phyloP scores from a whole-genome alignment of 2,888 invertebrate genomes.

The Cephus nigrinus region DNA sequence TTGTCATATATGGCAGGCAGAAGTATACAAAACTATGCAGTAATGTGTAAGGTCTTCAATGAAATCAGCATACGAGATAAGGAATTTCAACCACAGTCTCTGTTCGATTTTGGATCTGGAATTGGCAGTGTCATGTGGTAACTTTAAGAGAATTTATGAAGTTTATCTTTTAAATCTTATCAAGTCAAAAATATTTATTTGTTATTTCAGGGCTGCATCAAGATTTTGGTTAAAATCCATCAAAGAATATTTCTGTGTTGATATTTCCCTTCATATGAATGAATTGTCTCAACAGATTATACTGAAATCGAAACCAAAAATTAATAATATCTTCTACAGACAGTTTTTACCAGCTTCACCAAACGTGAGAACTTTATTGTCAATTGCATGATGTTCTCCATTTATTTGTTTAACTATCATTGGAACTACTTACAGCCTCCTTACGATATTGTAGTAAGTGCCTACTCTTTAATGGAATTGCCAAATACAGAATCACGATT shows the following conservation, averaged over 20 bases:
- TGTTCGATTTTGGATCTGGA: constrained; percentile 95
- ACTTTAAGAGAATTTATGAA: constrained; percentile 27
- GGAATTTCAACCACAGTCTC: constrained; percentile 78
- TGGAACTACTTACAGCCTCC: constrained; percentile 66
- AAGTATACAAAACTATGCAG: constrained; percentile 81
- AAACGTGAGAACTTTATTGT: constrained; percentile 60
- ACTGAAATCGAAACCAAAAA: constrained; percentile 70
- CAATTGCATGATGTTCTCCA: background rate
- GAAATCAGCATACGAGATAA: constrained; percentile 77
- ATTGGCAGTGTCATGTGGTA: constrained; percentile 87
- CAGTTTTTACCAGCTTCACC: constrained; percentile 82
- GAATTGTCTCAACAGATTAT: constrained; percentile 81
- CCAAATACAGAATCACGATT: constrained; percentile 75
- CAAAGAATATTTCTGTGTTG: constrained; percentile 88
- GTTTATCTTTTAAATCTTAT: constrained; percentile 7
- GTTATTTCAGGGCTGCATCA: constrained; percentile 75
- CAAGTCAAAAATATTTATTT: constrained; percentile 18
- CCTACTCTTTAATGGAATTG: constrained; percentile 85
- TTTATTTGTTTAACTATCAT: constrained; percentile 17
- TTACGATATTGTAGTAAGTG: constrained; percentile 85
- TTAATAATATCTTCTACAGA: constrained; percentile 77
- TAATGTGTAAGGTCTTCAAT: constrained; percentile 75
- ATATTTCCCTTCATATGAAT: constrained; percentile 84
- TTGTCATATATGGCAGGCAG: constrained; percentile 79
- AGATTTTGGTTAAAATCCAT: constrained; percentile 78